phyloP scores from a whole-genome alignment of 2,797 vertebrate species.

The Pitangus sulphuratus region DNA sequence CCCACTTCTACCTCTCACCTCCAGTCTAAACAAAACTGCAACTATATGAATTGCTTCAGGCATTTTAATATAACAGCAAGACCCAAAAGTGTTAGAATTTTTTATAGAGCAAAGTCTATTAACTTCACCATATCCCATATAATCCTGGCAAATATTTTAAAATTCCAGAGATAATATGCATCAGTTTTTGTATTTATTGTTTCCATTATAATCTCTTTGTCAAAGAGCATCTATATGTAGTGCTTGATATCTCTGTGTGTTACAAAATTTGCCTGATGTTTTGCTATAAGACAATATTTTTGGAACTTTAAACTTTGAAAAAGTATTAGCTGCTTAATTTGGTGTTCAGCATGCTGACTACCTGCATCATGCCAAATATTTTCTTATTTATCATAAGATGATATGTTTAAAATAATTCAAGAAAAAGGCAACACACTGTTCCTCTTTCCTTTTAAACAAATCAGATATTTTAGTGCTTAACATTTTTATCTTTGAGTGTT shows the following conservation, averaged over 20 bases:
- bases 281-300: not conserved
- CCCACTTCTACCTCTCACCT: not conserved
- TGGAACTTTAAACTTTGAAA: not conserved
- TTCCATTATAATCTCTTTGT: not conserved
- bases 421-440: not conserved
- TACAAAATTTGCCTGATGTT: not conserved
- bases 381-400: not conserved
- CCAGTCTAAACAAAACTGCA: not conserved
- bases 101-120: not conserved
- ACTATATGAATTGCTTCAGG: slow-evolving; percentile 26
- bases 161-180: not conserved
- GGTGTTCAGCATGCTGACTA: not conserved
- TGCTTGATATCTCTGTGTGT: not conserved
- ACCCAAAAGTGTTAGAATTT: slow-evolving; percentile 20
- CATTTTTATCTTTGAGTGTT: not conserved
- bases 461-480: not conserved
- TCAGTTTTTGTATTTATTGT: not conserved
- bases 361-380: not conserved
- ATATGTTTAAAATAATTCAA: not conserved
- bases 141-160: slow-evolving; percentile 29
- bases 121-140: slow-evolving; percentile 5
- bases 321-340: not conserved
- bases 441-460: not conserved
- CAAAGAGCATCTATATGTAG: not conserved
- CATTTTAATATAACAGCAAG: not conserved